Base-by-base conservation (phyloP, 2,797 vertebrate genomes). In the Siniperca undulata region DNA sequence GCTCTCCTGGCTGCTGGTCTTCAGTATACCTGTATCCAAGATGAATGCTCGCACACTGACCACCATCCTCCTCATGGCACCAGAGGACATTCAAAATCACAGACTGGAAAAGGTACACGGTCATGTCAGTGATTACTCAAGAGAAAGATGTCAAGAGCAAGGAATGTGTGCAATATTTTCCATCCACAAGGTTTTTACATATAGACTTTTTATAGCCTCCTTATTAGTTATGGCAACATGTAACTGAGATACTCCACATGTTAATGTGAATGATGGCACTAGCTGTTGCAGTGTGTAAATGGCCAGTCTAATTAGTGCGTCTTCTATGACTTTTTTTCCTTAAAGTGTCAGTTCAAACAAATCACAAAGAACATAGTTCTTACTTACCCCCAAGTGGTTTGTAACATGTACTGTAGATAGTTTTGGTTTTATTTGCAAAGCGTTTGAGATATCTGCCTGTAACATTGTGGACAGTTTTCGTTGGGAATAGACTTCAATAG, bases 11-110 rank as follows among this genome's bases (percentile, higher is more conserved):
- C 86, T 97, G 65, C 91, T 94, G 2, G 84, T 97, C 22, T 89
- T 97, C 86, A 94, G 95, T 67, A 97, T 97, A 90, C 97, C 96
- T 0, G 91, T 96, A 16, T 94, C 96, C 83, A 98, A 97, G 87
- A 95, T 97, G 94, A 97, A 96, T 0, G 91, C 89, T 58, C 95
- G 96, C 20, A 87, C 90, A 0, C 3, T 95, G 52, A 38, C 81
- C 70, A 90, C 80, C 0, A 74, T 97, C 40, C 93, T 97, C 40
- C 95, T 96, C 75, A 94, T 96, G 91, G 93, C 95, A 2, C 97
- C 97, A 0, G 92, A 95, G 81, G 82, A 88, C 0, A 60, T 97
- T 62, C 91, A 94, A 9, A 42, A 97, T 44, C 87, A 84, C 6
- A 82, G 38, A 0, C 79, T 88, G 27, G 93, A 90, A 36, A 93